phyloP scores from a whole-genome alignment of 2,113 vertebrate species.

The Nesoenas mayeri region DNA sequence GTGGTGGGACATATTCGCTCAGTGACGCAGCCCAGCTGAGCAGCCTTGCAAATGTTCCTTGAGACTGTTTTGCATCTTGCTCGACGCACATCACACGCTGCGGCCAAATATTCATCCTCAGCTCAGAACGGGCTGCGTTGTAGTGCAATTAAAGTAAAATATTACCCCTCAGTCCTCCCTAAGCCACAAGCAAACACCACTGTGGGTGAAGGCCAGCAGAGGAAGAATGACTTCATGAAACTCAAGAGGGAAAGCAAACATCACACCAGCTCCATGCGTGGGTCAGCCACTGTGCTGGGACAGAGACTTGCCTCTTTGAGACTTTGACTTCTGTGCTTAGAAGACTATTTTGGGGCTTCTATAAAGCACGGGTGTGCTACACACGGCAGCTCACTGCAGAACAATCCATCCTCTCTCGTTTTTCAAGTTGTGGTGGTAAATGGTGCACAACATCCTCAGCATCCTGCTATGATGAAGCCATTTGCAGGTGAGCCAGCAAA shows the following conservation, averaged over 20 bases:
- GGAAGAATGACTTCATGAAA: slow-evolving; percentile 45
- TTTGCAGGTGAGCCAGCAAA: background rate
- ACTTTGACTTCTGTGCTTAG: background rate
- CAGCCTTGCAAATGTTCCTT: background rate
- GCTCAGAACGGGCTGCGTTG: background rate
- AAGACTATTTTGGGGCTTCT: background rate
- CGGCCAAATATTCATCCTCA: background rate
- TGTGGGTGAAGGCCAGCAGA: background rate
- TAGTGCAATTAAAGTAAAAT: background rate
- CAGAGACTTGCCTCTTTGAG: background rate
- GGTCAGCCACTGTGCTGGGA: background rate
- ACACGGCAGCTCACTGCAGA: background rate
- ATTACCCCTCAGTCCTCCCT: background rate
- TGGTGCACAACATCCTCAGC: background rate
- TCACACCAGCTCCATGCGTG: background rate
- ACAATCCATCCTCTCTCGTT: background rate
- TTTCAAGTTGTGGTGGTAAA: background rate
- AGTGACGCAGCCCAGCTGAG: background rate
- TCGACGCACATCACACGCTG: background rate
- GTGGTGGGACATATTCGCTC: fast-evolving
- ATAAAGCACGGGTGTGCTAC: background rate
- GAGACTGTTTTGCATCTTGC: background rate
- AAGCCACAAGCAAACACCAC: slow-evolving; percentile 11
- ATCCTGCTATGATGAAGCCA: background rate
- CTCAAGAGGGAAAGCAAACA: slow-evolving; percentile 35